phyloP scores from a whole-genome alignment of 2,888 invertebrate species.

The Zygogramma bicolorata region DNA sequence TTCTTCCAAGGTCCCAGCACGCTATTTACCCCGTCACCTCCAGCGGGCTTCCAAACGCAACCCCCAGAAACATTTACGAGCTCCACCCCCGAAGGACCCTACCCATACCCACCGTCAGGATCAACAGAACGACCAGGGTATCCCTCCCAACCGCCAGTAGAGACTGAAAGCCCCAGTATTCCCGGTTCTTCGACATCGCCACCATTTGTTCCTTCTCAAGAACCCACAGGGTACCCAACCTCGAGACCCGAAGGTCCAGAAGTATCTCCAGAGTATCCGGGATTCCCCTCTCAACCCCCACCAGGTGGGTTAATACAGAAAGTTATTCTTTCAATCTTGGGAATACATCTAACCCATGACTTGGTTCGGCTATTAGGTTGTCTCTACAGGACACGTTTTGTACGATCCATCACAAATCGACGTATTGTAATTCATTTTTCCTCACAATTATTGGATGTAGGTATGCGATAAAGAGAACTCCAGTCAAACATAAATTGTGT shows the following conservation, averaged over 20 bases:
- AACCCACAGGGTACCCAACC: slow-evolving; percentile 54
- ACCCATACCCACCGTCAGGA: background rate
- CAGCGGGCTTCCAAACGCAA: slow-evolving; percentile 32
- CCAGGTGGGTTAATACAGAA: slow-evolving; percentile 18
- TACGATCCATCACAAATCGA: too few species aligned
- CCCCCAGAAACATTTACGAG: slow-evolving; percentile 1
- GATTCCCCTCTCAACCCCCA: slow-evolving; percentile 42
- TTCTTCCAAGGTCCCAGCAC: slow-evolving; percentile 14
- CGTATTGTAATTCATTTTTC: too few species aligned
- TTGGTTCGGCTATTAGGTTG: too few species aligned
- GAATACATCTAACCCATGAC: too few species aligned
- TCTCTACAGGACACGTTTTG: too few species aligned
- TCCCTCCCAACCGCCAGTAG: slow-evolving; percentile 17
- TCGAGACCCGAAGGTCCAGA: slow-evolving; percentile 40
- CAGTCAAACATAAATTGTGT: too few species aligned
- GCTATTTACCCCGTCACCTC: background rate
- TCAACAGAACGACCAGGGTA: slow-evolving; percentile 32
- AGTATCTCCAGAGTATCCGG: slow-evolving; percentile 17
- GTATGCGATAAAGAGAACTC: too few species aligned
- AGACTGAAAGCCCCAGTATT: slow-evolving; percentile 9
- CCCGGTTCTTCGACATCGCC: background rate
- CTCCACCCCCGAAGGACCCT: slow-evolving; percentile 36
- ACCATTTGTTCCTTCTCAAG: slow-evolving; percentile 41
- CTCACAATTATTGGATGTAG: too few species aligned
- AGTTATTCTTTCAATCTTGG: too few species aligned